Evolutionary conservation across 2,113 vertebrate genomes (phyloP).

Genomic region (Triplophysa siluroides): DNA sequence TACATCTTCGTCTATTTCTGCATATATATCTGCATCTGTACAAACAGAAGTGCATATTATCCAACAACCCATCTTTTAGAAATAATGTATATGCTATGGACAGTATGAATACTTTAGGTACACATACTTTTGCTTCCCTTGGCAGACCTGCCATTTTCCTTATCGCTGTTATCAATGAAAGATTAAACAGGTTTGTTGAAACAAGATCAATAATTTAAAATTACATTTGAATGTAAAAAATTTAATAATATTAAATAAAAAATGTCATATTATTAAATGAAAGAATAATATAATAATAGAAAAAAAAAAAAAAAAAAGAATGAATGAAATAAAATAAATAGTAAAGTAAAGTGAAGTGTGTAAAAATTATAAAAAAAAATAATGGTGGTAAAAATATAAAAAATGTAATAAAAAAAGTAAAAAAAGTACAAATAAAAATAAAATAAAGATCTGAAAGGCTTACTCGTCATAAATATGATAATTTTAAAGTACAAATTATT

Average conservation of each 20-base stretch:
- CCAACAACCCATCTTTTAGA: neutral
- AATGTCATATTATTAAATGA: too few relatives aligned
- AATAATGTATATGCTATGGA: neutral
- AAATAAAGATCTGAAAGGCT: neutral
- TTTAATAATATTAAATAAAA: too few relatives aligned
- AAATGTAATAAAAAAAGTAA: too few relatives aligned
- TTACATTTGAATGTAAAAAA: too few relatives aligned
- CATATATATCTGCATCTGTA: slow-evolving; percentile 88
- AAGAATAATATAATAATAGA: neutral
- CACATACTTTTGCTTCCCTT: slow-evolving; percentile 40
- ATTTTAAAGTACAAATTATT: too few relatives aligned
- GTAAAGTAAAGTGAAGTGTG: too few relatives aligned
- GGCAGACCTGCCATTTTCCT: neutral
- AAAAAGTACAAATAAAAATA: too few relatives aligned
- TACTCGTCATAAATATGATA: too few relatives aligned
- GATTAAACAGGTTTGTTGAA: neutral
- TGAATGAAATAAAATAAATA: too few relatives aligned
- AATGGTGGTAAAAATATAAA: too few relatives aligned
- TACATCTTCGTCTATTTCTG: slow-evolving; percentile 80
- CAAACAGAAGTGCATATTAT: neutral
- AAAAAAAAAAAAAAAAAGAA: neutral
- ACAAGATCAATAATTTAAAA: neutral
- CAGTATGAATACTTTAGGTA: neutral
- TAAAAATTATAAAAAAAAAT: neutral
- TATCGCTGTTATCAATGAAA: neutral